Conservation (phyloP, 2,797 vertebrate genomes). For the Fratercula arctica region DNA sequence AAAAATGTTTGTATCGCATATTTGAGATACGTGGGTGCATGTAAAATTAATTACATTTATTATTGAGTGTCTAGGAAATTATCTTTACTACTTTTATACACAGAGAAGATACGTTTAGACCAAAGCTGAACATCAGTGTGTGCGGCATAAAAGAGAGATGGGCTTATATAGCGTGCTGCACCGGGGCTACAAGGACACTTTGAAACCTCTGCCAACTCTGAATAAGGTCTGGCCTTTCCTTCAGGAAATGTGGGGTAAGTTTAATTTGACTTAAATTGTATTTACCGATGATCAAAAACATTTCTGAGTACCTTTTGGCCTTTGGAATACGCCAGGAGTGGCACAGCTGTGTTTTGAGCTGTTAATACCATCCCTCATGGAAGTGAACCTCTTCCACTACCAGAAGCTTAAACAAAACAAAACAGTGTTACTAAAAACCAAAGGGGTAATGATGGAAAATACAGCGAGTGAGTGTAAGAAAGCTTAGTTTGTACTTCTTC, state of each 20-base stretch:
- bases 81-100: not conserved
- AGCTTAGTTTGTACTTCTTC: not conserved
- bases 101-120: not conserved
- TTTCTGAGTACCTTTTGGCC: not conserved
- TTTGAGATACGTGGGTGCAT: no score
- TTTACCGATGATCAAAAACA: not conserved
- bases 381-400: not conserved
- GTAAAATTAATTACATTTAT: not conserved
- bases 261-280: not conserved
- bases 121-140: not conserved
- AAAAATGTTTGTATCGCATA: not conserved
- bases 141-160: not conserved
- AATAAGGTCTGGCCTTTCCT: not conserved
- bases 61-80: not conserved
- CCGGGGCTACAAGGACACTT: not conserved
- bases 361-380: not conserved
- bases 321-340: not conserved
- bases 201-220: not conserved
- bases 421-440: conserved; percentile 9
- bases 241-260: not conserved
- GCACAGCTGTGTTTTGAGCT: not conserved
- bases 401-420: not conserved
- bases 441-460: not conserved
- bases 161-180: not conserved
- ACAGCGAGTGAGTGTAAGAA: not conserved